phyloP scores from a whole-genome alignment of 2,888 invertebrate species.

The Aelia acuminata region DNA sequence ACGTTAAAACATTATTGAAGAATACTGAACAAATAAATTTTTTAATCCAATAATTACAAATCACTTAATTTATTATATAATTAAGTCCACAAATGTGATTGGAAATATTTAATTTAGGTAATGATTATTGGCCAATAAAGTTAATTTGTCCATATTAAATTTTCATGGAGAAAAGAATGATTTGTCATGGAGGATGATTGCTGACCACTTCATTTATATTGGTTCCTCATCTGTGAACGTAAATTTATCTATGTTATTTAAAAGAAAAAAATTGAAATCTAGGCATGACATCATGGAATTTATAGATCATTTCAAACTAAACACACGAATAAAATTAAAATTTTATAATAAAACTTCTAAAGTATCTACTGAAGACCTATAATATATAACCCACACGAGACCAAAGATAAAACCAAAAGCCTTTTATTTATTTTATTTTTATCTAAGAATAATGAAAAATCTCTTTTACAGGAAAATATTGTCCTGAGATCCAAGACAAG shows the following conservation, averaged over 20 bases:
- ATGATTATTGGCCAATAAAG: not conserved
- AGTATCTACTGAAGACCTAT: too few species aligned
- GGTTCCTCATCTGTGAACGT: conserved; percentile 14
- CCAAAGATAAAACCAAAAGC: not conserved
- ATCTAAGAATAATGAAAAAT: too few species aligned
- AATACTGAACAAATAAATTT: not conserved
- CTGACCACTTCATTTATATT: not conserved
- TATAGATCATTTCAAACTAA: not conserved
- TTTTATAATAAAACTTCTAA: too few species aligned
- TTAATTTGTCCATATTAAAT: not conserved
- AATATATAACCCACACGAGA: too few species aligned
- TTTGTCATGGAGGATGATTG: not conserved
- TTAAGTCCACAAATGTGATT: not conserved
- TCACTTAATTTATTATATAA: not conserved
- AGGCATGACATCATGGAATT: not conserved
- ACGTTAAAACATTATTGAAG: too few species aligned
- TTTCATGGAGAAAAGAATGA: not conserved
- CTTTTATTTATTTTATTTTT: too few species aligned
- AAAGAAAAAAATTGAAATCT: not conserved
- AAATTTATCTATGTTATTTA: not conserved
- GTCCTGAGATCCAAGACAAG: too few species aligned
- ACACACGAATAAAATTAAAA: too few species aligned
- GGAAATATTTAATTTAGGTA: not conserved
- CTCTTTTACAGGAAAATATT: too few species aligned
- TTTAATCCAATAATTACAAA: not conserved